Base-by-base conservation (phyloP, 2,113 vertebrate species). In the Osmerus mordax region DNA sequence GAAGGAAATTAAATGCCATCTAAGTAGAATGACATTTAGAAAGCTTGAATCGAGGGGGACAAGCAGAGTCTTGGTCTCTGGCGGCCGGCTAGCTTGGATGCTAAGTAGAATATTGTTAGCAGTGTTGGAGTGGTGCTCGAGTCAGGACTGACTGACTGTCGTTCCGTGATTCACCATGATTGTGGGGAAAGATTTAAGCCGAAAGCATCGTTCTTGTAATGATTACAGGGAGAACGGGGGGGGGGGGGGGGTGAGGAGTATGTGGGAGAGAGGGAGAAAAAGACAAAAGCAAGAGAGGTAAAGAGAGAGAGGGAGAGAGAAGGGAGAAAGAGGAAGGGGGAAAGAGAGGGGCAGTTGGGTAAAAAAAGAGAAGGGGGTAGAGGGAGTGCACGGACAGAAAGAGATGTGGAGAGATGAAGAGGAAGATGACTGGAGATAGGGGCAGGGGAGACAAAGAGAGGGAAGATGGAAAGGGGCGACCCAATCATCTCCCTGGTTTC, bases 401-500 rank as follows among this genome's bases (percentile, higher is more conserved):
- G 16, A 56, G 4, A 56, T 7, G 54, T n/a, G n/a, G 54, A 56
- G 54, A n/a, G 54, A 2, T 18, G 54, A 14, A 56, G 54, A n/a
- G 54, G 18, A 8, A n/a, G 54, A 18, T 2, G 23, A 14, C 21
- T 28, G 13, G 19, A 62, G 25, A 62, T 3, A 28, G 19, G 25
- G 60, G 25, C 14, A 47, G 60, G 60, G 13, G 25, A 25, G 23
- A 61, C 21, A 61, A 21, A 61, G 23, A 14, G 14, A 28, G 3
- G 23, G 25, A 32, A 69, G 59, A 78, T 23, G 29, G 68, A 83
- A 67, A 61, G 68, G 70, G 7, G 41, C 9, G 41, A 47, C 7
- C 41, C 76, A 83, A 79, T 89, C 81, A 84, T 81, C 72, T 79
- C 74, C 71, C 67, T 64, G 78, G 76, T 76, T 13, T 82, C 69